Base-by-base conservation (phyloP, 2,888 invertebrate species). In the Hydriomena furcata region DNA sequence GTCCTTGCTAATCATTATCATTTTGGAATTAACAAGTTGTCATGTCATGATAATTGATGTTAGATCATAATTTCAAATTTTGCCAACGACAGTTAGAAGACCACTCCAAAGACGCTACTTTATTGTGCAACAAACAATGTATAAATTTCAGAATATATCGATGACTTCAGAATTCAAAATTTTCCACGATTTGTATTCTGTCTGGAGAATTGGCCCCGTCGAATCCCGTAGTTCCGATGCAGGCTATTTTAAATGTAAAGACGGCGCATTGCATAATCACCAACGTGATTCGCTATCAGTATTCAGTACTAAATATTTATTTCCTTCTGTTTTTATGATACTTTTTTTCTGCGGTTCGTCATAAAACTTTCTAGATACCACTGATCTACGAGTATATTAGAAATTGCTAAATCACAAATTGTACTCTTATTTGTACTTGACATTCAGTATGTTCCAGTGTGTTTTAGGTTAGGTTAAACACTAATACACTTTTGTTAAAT, bases 181-280 rank as follows among this genome's bases (percentile, higher is more conserved):
- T 85, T 86, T 87, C 85, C 84, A 83, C 82, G 65, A 84, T 88
- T 84, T 79, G 79, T 88, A 89, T 89, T 85, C 88, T 62, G 80
- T 85, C 82, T 84, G 76, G 82, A 84, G 81, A 80, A 80, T 84
- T 80, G 80, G 76, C 77, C 41, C 73, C 76, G 70, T 74, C 74
- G 75, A 68, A 73, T 77, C 76, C 76, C 79, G 77, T 84, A 83
- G 79, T 84, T 81, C 81, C 74, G 78, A 82, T 86, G 88, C 86
- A 87, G 79, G 78, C 76, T 84, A 82, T 84, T 88, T 84, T 82
- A 84, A 84, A 89, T 87, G 83, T 83, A 84, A 84, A 86, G 80
- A 79, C 78, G 77, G 77, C 76, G 79, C 79, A 80, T 86, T 86
- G 86, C 86, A 88, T 87, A 88, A 89, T 89, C 82, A 82, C 80